phyloP scores from a whole-genome alignment of 2,797 vertebrate species.

The Naso thynnoides region DNA sequence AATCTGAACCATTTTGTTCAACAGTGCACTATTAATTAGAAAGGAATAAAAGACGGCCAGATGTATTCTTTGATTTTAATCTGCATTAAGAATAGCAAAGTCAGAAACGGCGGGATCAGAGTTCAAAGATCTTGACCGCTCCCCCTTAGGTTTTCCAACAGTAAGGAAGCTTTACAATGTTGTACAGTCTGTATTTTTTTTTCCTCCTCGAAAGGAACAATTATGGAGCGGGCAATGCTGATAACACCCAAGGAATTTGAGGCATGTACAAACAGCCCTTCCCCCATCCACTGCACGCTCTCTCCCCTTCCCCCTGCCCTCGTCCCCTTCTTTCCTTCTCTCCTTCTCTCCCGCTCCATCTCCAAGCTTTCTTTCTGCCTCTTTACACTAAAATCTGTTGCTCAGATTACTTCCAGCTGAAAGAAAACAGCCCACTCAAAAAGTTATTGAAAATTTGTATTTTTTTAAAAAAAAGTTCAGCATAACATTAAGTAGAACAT shows the following conservation, averaged over 20 bases:
- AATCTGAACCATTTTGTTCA: not conserved
- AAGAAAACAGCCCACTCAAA: conserved; percentile 44
- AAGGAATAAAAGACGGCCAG: not conserved
- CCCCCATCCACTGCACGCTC: conserved; percentile 68
- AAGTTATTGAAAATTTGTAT: conserved; percentile 36
- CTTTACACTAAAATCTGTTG: conserved; percentile 66
- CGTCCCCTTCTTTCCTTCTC: conserved; percentile 61
- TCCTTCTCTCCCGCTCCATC: conserved; percentile 73
- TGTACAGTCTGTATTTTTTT: conserved; percentile 46
- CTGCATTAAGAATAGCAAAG: conserved; percentile 10
- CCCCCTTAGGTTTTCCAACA: conserved; percentile 14
- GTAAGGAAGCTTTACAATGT: conserved; percentile 37
- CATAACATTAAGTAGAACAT: not conserved
- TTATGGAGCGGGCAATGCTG: conserved; percentile 78
- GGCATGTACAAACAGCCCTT: conserved; percentile 85
- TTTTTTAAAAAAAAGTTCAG: conserved; percentile 11
- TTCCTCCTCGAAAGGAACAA: conserved; percentile 70
- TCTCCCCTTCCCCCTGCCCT: conserved; percentile 56
- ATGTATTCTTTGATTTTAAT: not conserved
- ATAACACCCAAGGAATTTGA: conserved; percentile 85
- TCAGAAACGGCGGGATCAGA: conserved; percentile 13
- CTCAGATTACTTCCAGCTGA: conserved; percentile 77
- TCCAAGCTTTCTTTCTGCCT: conserved; percentile 60
- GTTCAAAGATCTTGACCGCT: conserved; percentile 26
- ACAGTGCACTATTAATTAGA: not conserved